Evolutionary conservation across 2,113 vertebrate species (phyloP), one percentile per base, ranked within the genome.

Genomic region (Lynx canadensis): DNA sequence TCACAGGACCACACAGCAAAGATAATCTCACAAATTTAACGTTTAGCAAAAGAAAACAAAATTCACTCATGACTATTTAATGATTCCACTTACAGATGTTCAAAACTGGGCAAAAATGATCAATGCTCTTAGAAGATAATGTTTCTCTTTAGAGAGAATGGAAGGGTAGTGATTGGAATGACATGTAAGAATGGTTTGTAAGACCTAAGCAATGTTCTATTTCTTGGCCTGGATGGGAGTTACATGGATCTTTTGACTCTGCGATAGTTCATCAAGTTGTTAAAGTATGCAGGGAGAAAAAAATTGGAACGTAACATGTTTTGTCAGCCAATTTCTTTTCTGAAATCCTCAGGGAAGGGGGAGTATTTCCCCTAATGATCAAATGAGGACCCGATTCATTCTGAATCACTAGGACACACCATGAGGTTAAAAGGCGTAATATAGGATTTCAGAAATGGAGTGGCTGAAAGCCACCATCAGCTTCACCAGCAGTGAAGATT

Each of bases 361-460:
- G 29, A 33, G 18, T 92, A 96, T 92, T 97, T 94, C 74, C 80
- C 81, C 60, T 88, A 88, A 81, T 74, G 60, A 96, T 91, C 50
- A 94, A 97, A 95, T 86, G 55, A 95, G 63, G 27, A 79, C 55
- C n/a, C 29, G 94, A 45, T 29, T 95, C 93, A 95, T 95, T 97
- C 65, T 57, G 90, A 96, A 96, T 97, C 69, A 96, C n/a, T 45
- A 94, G 55, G 50, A 94, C 33, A 96, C 76, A 94, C 18, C 91
- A 48, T 96, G 63, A 97, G 84, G 76, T 97, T 97, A 88, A 91
- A 92, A 78, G 23, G 52, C 7, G 71, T 88, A 91, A 92, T 57
- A 84, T 16, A 88, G 31, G 18, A 83, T 86, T 83, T 96, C 83
- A 97, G 94, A 97, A 94, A 95, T 73, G 65, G 55, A 55, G 69